These are phyloP conservation scores for Orbicella faveolata DNA, from an alignment of 64 coral and sea anemone genomes.

Conservation along the genomic window DNA sequence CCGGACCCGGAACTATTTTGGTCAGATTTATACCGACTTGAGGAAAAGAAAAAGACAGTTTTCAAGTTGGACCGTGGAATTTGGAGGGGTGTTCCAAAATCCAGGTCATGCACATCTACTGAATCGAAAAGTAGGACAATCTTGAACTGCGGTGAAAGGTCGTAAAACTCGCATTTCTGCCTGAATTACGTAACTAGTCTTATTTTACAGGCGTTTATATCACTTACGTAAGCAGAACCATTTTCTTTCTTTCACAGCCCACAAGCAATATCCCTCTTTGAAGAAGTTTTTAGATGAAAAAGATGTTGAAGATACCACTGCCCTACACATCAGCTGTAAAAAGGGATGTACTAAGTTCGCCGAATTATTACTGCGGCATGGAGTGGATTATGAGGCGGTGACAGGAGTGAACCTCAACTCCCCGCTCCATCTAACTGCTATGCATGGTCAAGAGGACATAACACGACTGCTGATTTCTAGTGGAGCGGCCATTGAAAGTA, in stretches of 20 bases:
- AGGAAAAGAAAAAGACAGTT: too few relatives aligned
- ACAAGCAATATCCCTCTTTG: not conserved
- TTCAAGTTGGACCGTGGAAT: too few relatives aligned
- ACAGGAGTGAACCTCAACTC: not conserved
- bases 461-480: slow-evolving; percentile 26
- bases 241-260: slow-evolving; percentile 6
- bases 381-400: slow-evolving; percentile 16
- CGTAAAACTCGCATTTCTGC: too few relatives aligned
- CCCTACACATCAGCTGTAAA: slow-evolving; percentile 28
- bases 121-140: too few relatives aligned
- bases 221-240: too few relatives aligned
- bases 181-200: too few relatives aligned
- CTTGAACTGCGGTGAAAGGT: too few relatives aligned
- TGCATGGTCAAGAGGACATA: slow-evolving; percentile 9
- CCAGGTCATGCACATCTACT: too few relatives aligned
- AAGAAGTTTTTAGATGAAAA: slow-evolving; percentile 23
- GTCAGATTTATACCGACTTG: too few relatives aligned
- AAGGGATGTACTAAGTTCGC: not conserved
- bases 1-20: too few relatives aligned
- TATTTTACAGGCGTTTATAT: too few relatives aligned
- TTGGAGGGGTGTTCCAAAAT: too few relatives aligned
- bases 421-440: slow-evolving; percentile 17
- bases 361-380: slow-evolving; percentile 28
- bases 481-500: slow-evolving; percentile 11
- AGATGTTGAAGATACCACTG: slow-evolving; percentile 38